These are phyloP conservation scores for Ochropleura plecta DNA, from an alignment of 2,888 invertebrate species.

Conservation along the genomic window DNA sequence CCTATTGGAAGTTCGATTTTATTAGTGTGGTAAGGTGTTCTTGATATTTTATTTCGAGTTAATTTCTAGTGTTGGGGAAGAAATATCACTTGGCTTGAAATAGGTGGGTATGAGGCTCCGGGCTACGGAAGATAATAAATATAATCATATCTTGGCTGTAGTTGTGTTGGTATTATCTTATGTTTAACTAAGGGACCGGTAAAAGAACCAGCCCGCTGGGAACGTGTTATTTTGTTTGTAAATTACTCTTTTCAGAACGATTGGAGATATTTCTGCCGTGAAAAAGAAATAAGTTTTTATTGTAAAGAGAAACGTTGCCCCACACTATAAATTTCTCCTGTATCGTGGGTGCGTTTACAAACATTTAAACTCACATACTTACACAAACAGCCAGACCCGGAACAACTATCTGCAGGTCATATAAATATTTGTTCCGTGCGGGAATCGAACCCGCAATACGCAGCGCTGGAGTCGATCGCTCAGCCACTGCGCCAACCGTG, in stretches of 20 bases:
- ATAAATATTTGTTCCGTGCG: too few species aligned
- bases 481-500: too few species aligned
- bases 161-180: slow-evolving; percentile 3
- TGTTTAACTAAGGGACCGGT: slow-evolving; percentile 7
- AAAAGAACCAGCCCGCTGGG: neutral
- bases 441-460: too few species aligned
- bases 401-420: too few species aligned
- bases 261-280: neutral
- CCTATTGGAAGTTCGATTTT: slow-evolving; percentile 66
- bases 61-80: slow-evolving; percentile 37
- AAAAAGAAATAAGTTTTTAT: neutral
- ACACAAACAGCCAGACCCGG: too few species aligned
- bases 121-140: slow-evolving; percentile 34
- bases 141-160: slow-evolving; percentile 1
- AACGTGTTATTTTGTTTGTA: neutral
- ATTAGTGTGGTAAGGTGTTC: slow-evolving; percentile 47
- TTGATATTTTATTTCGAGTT: slow-evolving; percentile 40
- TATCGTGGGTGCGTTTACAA: too few species aligned
- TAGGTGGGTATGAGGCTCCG: slow-evolving; percentile 13
- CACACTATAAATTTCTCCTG: too few species aligned
- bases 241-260: neutral
- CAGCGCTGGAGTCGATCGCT: too few species aligned
- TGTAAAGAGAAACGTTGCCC: too few species aligned
- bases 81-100: slow-evolving; percentile 38
- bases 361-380: too few species aligned